Base-by-base conservation (phyloP, 30 jellyfish, hydroid and myxozoan genomes). In the Aurelia coerulea region DNA sequence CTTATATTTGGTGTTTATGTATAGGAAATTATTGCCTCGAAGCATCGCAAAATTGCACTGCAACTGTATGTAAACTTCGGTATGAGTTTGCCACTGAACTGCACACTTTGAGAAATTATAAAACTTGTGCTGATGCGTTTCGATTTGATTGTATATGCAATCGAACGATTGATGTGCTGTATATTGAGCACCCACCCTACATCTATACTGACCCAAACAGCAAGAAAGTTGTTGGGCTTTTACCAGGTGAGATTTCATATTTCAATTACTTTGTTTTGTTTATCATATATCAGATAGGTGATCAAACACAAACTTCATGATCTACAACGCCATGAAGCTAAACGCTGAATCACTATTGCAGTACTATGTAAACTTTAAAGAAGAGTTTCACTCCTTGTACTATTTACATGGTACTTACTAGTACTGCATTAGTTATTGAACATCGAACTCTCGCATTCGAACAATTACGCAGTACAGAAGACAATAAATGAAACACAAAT, bases 121-220 rank as follows among this genome's bases (percentile, higher is more conserved):
- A 4, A 10, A 62, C 41, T 62, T 84, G 93, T 37, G 34, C 29
- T 6, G 87, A 84, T 42, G 93, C 74, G 29, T 72, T 16, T 64
- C 13, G 8, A 8, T 35, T 18, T 2, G 82, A 50, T 67, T 84
- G 93, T 64, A 62, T 73, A 4, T 84, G 93, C 82, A 72, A 66
- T 18, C 33, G 67, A 18, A 59, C 93, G 32, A 60, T 84, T 41
- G 93, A 84, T 64, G 62, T 84, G 23, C 87, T 64, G 87, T 84
- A 17, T 63, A 72, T 49, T 3, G 87, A 84, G 23, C 71, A 53
- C 46, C 93, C 93, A 15, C 93, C 93, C 31, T 84, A 84, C 72
- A 84, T 84, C 2, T 84, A 72, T 87, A 62, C 86, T 6, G 93
- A 84, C 56, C 64, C 88, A 5, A 37, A 42, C 14, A 72, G 81